phyloP scores from a whole-genome alignment of 1,140 invertebrate species.

The Lepidotrigona ventralis region DNA sequence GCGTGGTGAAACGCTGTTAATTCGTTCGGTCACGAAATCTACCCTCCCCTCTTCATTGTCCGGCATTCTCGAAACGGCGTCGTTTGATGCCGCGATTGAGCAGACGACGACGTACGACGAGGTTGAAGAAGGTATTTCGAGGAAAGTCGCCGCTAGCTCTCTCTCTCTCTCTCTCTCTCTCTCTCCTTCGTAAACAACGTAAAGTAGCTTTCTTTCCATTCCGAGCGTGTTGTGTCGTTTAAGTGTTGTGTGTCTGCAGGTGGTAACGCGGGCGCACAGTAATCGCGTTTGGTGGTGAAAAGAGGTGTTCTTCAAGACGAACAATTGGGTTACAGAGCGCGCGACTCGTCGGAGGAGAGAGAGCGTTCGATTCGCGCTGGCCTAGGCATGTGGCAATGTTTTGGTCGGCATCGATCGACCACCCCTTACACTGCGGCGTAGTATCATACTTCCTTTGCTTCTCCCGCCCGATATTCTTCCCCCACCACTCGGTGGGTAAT shows the following conservation, averaged over 20 bases:
- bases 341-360: background rate
- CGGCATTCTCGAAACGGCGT: background rate
- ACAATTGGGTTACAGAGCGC: conserved; percentile 35
- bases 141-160: too few species aligned
- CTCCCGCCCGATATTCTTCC: conserved; percentile 21
- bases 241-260: background rate
- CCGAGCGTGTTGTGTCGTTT: background rate
- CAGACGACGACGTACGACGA: background rate
- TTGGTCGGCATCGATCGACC: conserved; percentile 78
- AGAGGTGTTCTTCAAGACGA: conserved; percentile 27
- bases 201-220: background rate
- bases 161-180: background rate
- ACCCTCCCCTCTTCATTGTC: background rate
- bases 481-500: conserved; percentile 66
- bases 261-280: background rate
- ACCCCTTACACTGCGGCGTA: conserved; percentile 72
- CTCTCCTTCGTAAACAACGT: background rate
- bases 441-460: conserved; percentile 64
- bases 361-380: conserved; percentile 40
- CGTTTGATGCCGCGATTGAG: background rate
- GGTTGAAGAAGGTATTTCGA: background rate
- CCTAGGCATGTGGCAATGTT: conserved; percentile 79
- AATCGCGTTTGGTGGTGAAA: conserved; percentile 32
- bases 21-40: background rate
- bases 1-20: background rate